These are phyloP conservation scores for Megalurothrips usitatus DNA, from an alignment of 2,888 invertebrate genomes.

Conservation along the genomic window DNA sequence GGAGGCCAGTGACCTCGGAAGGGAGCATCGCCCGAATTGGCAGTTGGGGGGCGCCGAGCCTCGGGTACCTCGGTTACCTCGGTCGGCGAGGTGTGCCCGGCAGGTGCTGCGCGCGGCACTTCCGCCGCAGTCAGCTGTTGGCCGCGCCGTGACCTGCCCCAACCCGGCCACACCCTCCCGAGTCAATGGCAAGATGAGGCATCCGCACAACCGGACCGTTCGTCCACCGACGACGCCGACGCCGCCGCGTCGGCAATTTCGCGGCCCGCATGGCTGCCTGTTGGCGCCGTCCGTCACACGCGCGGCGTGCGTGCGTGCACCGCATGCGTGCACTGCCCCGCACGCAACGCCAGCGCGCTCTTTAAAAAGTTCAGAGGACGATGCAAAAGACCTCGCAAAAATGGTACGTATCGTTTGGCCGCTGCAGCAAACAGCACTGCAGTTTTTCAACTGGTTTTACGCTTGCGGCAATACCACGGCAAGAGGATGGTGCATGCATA, in stretches of 20 bases:
- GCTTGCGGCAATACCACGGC: too few species aligned
- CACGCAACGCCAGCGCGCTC: too few species aligned
- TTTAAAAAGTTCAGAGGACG: too few species aligned
- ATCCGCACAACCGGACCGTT: background rate
- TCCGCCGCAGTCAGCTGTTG: conserved; percentile 12
- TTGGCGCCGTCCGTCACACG: too few species aligned
- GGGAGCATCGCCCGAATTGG: background rate
- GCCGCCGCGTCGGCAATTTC: background rate
- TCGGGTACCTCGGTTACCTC: too few species aligned
- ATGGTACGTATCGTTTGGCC: too few species aligned
- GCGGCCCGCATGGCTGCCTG: background rate
- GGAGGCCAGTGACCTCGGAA: background rate
- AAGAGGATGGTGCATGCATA: too few species aligned
- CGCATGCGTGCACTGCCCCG: too few species aligned
- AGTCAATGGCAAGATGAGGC: conserved; percentile 6
- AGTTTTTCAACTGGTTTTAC: too few species aligned
- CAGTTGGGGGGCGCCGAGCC: background rate
- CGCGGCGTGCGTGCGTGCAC: too few species aligned
- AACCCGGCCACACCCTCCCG: background rate
- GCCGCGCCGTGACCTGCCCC: conserved; percentile 1
- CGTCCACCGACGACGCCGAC: background rate
- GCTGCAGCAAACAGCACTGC: too few species aligned
- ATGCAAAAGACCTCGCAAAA: too few species aligned
- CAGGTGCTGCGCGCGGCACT: background rate
- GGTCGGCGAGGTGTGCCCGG: background rate